Evolutionary conservation across 37 sponge, comb jelly and placozoan species (phyloP).

Genomic region (Theonella swinhoei): DNA sequence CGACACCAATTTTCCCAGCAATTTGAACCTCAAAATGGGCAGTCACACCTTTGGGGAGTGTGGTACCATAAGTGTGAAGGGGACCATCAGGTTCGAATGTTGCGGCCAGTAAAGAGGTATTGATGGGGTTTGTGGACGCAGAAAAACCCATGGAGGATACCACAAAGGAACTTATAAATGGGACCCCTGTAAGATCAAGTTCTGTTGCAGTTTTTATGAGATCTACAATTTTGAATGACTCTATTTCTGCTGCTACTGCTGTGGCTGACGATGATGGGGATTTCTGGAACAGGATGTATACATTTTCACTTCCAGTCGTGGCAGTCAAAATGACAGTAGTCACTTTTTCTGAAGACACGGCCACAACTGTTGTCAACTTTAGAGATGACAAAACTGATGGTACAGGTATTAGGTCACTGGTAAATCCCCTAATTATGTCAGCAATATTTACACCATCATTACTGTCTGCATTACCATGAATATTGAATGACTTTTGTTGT

Average conservation of each 20-base stretch:
- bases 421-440: not conserved
- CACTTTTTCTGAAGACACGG: not conserved
- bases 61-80: not conserved
- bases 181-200: not conserved
- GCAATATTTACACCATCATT: not conserved
- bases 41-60: not conserved
- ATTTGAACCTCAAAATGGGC: not conserved
- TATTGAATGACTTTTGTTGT: not conserved
- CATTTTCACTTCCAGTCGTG: not conserved
- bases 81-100: not conserved
- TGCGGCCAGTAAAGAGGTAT: not conserved
- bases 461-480: not conserved
- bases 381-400: not conserved
- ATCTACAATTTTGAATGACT: not conserved
- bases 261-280: not conserved
- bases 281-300: not conserved
- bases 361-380: not conserved
- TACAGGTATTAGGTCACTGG: not conserved
- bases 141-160: not conserved
- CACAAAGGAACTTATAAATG: not conserved
- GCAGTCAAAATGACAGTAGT: not conserved
- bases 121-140: not conserved
- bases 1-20: not conserved
- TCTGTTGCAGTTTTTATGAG: not conserved
- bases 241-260: not conserved